Evolutionary conservation across 2,113 vertebrate species (phyloP).

Genomic region (Apistogramma diplotaenia): DNA sequence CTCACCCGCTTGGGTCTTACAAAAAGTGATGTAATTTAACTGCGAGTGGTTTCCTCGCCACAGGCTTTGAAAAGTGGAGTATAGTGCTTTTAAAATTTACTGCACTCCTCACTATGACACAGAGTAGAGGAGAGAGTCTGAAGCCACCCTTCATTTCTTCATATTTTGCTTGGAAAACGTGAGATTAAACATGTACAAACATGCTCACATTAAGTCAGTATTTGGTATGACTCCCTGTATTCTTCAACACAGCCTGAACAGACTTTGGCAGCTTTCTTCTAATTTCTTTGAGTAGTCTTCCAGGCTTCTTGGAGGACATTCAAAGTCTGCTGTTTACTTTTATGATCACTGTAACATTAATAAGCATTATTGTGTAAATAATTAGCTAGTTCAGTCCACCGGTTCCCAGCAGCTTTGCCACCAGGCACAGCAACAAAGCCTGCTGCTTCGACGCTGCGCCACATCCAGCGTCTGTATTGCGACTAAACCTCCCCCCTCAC

Average conservation of each 20-base stretch:
- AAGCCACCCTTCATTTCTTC: neutral
- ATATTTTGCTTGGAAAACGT: neutral
- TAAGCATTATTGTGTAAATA: neutral
- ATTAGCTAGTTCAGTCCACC: neutral
- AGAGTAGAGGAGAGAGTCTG: neutral
- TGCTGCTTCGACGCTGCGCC: neutral
- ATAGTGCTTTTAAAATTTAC: neutral
- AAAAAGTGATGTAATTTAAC: neutral
- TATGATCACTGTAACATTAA: neutral
- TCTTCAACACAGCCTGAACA: neutral
- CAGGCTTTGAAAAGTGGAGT: neutral
- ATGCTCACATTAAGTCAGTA: neutral
- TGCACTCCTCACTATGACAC: neutral
- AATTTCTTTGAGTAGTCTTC: neutral
- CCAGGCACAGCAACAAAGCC: neutral
- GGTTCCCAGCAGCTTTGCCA: neutral
- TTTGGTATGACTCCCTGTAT: neutral
- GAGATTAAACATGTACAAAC: too few species aligned
- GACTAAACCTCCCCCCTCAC: neutral
- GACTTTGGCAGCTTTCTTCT: neutral
- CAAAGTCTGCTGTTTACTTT: neutral
- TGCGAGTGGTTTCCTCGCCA: neutral
- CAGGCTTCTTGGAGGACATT: too few species aligned
- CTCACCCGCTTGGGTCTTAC: too few species aligned
- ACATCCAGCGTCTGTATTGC: neutral